Base-by-base conservation (phyloP, 2,888 invertebrate genomes). In the Conistra vaccinii region DNA sequence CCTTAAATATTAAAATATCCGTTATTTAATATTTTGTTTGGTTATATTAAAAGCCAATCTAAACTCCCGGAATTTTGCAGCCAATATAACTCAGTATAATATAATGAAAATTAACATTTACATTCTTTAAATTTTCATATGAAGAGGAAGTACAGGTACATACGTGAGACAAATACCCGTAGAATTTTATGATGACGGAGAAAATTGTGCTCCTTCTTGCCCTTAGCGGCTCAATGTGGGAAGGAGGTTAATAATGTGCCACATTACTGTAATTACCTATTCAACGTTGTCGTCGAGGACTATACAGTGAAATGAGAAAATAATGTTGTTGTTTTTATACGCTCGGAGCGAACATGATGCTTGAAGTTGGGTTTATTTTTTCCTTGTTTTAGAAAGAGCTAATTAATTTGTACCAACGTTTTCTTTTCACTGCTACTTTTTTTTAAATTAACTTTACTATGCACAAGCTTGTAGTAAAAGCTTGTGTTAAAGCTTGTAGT, bases 251-350 rank as follows among this genome's bases (percentile, higher is more conserved):
- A 45, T 91, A 91, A 88, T 88, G 86, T 87, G 82, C 78, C 66
- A 80, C 84, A 88, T 90, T 89, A 87, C 76, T 48, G 84, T 86
- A 90, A 90, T 91, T 91, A n/a, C n/a, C n/a, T n/a, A 90, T 90
- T 90, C 86, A 88, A 76, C 78, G 67, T 84, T 89, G 89, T 89
- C 86, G 83, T 39, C 85, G 88, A 23, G 48, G 23, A 89, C 87
- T 89, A 88, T 90, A 89, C 88, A 1, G 76, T 66, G 62, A 26
- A 12, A 87, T 86, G 87, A 86, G 85, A 84, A 89, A 87, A 87
- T 85, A 86, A 67, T 84, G 81, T 82, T 81, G 76, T 85, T 84
- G 79, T 26, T 71, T 29, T 70, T 70, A 55, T 71, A 7, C 10
- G 32, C 26, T 45, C 45, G 6, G 26, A 51, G 32, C 9, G 20